phyloP scores from a whole-genome alignment of 2,888 invertebrate species.

The Clunio marinus region DNA sequence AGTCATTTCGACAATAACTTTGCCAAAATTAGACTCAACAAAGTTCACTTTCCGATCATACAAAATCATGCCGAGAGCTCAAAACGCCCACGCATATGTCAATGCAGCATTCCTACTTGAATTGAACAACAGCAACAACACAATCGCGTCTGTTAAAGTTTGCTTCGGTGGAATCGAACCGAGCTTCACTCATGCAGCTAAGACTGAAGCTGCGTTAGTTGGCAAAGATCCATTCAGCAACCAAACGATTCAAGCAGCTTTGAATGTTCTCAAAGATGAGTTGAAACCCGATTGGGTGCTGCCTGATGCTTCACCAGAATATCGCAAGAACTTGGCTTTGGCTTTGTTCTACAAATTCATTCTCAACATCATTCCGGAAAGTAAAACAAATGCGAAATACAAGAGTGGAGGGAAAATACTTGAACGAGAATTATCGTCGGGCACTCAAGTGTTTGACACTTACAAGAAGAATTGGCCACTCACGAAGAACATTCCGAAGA shows the following conservation, averaged over 20 bases:
- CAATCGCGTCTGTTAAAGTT: neutral
- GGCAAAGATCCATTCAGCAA: slow-evolving; percentile 53
- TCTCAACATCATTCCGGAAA: slow-evolving; percentile 55
- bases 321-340: slow-evolving; percentile 65
- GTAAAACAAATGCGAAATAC: slow-evolving; percentile 52
- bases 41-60: slow-evolving; percentile 51
- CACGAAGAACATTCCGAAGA: slow-evolving; percentile 69
- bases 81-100: slow-evolving; percentile 73
- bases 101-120: slow-evolving; percentile 69
- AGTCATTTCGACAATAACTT: slow-evolving; percentile 46
- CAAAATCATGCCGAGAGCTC: slow-evolving; percentile 71
- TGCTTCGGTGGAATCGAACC: slow-evolving; percentile 63
- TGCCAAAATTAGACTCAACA: slow-evolving; percentile 43
- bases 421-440: slow-evolving; percentile 62
- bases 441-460: slow-evolving; percentile 66
- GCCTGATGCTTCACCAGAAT: slow-evolving; percentile 65
- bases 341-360: slow-evolving; percentile 75
- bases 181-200: slow-evolving; percentile 53
- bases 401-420: slow-evolving; percentile 59
- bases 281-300: slow-evolving; percentile 61
- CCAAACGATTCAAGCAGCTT: slow-evolving; percentile 52
- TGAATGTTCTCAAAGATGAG: slow-evolving; percentile 57
- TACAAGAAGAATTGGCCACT: slow-evolving; percentile 67
- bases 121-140: slow-evolving; percentile 47
- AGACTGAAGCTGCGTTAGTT: slow-evolving; percentile 54